phyloP scores from a whole-genome alignment of 2,888 invertebrate genomes.

The Eurytoma californica region DNA sequence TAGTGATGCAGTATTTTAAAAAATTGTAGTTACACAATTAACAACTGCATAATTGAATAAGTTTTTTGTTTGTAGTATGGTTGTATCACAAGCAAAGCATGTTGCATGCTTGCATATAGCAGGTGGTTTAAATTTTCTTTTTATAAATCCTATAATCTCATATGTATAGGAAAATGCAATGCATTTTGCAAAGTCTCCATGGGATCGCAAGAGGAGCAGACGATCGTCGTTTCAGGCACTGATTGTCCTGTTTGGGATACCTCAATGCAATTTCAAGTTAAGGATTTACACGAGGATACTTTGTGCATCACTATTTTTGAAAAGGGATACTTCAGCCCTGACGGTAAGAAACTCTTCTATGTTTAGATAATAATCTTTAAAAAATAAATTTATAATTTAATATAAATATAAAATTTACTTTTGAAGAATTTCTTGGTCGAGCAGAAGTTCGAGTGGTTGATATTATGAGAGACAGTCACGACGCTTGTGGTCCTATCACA shows the following conservation, averaged over 20 bases:
- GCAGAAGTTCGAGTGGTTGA: constrained; percentile 82
- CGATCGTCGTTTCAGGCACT: constrained; percentile 79
- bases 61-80: constrained; percentile 18
- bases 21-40: neutral
- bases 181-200: constrained; percentile 85
- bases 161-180: constrained; percentile 79
- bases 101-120: constrained; percentile 32
- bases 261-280: constrained; percentile 86
- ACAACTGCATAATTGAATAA: neutral
- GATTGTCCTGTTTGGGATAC: constrained; percentile 82
- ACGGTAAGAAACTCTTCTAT: constrained; percentile 77
- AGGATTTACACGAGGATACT: constrained; percentile 82
- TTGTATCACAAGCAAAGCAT: constrained; percentile 50
- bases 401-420: constrained; percentile 6
- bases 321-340: constrained; percentile 83
- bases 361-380: neutral
- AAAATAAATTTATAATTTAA: neutral
- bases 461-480: constrained; percentile 78
- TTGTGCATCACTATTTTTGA: constrained; percentile 84
- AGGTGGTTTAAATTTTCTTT: constrained; percentile 10
- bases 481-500: constrained; percentile 80
- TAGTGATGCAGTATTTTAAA: neutral
- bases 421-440: constrained; percentile 82
- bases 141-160: constrained; percentile 32
- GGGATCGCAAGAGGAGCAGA: constrained; percentile 84